Evolutionary conservation across 1,140 invertebrate genomes (phyloP), one percentile per base, ranked within the genome.

Genomic region (Drosophila azteca): DNA sequence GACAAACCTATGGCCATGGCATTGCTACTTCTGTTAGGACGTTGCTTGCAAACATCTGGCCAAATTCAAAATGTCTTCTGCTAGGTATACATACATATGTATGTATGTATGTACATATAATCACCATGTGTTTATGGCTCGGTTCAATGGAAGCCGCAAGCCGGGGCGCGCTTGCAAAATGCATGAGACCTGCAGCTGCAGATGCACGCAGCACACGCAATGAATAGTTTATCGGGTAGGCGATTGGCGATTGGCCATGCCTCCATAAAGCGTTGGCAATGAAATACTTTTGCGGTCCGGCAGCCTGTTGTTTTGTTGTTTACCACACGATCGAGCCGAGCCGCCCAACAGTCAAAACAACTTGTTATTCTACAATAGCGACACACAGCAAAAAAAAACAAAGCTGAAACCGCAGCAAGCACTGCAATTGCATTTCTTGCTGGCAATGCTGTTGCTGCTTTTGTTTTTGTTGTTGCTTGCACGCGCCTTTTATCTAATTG

Each of bases 251-350:
- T 39, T 39, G 35, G 11, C 11, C 35, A 13, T 39, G 35, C 11
- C 35, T 85, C 81, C 63, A 80, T 67, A 58, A 57, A 53, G 66
- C 65, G 59, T 57, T 85, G 83, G 79, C 83, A 87, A 79, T 87
- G 83, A 83, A 87, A 87, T 87, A 75, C 75, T 65, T 84, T 83
- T 88, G 82, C 75, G 78, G 69, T 81, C 51, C 50, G 22, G 54
- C 35, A 31, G 41, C 26, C 44, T 59, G 24, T 52, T 60, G 35
- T 57, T 45, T 57, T 79, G 63, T 62, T 63, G 63, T 84, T 87
- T 75, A 81, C 78, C 52, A 63, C 68, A 64, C 59, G 63, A 80
- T 45, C 66, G 75, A 67, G 66, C 22, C 66, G 75, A 67, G 66
- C 22, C 39, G 11, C 35, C 66, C 41, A 63, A 59, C 70, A 76